Conservation (phyloP, 2,113 vertebrate species). For the Chamaetylas fuelleborni region DNA sequence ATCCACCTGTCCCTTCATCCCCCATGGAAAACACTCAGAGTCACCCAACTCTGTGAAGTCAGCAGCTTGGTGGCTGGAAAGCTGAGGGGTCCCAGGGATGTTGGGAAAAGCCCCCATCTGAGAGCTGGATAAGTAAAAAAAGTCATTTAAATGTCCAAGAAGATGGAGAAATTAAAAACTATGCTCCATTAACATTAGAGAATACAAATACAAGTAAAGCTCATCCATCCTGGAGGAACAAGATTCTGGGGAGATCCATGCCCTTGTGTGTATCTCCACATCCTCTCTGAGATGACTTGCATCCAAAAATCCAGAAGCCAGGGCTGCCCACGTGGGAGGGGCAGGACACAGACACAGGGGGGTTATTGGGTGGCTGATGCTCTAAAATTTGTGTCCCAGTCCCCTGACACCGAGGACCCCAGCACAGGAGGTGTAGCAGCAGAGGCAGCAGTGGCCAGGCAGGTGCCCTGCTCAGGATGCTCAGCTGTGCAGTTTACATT, state of each 20-base stretch:
- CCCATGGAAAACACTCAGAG: neutral
- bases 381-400: neutral
- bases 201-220: neutral
- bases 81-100: neutral
- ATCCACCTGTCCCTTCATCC: neutral
- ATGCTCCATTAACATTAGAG: neutral
- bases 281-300: neutral
- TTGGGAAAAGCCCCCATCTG: neutral
- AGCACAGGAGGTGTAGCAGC: too few relatives aligned
- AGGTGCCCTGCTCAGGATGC: neutral
- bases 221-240: neutral
- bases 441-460: neutral
- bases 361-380: neutral
- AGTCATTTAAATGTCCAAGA: neutral
- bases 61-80: neutral
- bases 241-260: neutral
- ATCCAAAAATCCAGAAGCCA: neutral
- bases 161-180: neutral
- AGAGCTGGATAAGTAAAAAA: neutral
- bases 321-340: neutral
- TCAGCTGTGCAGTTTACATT: neutral
- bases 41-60: neutral
- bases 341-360: neutral
- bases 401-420: rapidly evolving
- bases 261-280: neutral